Evolutionary conservation across 2,113 vertebrate genomes (phyloP), one percentile per base, ranked within the genome.

Genomic region (Laticauda colubrina): DNA sequence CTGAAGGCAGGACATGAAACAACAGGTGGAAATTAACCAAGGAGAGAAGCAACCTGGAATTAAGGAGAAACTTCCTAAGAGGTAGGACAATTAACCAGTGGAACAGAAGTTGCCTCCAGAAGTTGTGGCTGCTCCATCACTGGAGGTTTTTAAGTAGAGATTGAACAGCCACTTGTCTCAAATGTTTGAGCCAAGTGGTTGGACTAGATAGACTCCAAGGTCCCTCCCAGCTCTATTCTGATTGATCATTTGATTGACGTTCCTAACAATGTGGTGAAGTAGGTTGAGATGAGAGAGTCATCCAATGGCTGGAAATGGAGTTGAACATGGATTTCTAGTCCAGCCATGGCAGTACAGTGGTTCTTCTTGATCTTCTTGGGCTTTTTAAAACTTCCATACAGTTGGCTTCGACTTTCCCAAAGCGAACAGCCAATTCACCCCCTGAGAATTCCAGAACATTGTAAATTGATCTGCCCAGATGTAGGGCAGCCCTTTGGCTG

Each of bases 321-420:
- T 81, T 81, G 75, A 81, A 43, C 7, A 39, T 81, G 75, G 6
- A 43, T 21, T 7, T 20, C 69, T 81, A 39, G 69, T 39, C 69
- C 69, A 81, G 29, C 18, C 34, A 39, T 3, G 15, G 34, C 69
- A 81, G 12, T 18, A n/a, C 29, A 34, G 75, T 43, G 75, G 75
- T 43, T 21, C 34, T 64, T 64, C 61, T 64, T 64, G 61, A 95
- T 97, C 95, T 93, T 88, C 95, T 96, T 91, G 39, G 8, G 95
- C 95, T 53, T 21, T 11, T 43, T 90, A 57, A 2, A 75, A 85
- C 91, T 90, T 57, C 86, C 43, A 24, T 14, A 15, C 3, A 14
- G 21, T 54, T 48, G 29, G 48, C 7, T 39, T 7, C 4, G 34
- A 18, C 7, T 87, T 29, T 10, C n/a, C 23, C 8, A 64, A 34